Evolutionary conservation across 2,888 invertebrate genomes (phyloP).

Genomic region (Poecilus cupreus): DNA sequence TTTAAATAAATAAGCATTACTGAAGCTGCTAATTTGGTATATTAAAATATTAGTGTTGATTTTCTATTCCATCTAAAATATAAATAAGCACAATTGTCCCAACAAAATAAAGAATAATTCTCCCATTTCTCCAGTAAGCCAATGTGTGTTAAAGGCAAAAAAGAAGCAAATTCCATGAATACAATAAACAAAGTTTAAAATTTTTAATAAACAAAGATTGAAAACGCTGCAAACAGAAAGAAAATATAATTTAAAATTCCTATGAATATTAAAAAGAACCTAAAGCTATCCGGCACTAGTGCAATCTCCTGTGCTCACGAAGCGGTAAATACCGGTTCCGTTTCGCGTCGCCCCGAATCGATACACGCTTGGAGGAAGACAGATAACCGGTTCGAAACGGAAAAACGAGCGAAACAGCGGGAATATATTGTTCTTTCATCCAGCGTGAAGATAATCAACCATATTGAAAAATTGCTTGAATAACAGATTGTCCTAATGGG

Average conservation of each 20-base stretch:
- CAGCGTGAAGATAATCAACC: slow-evolving; percentile 21
- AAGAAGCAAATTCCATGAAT: not conserved
- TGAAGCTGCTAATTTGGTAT: no score
- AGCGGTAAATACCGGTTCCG: slow-evolving; percentile 50
- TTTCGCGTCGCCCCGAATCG: slow-evolving; percentile 40
- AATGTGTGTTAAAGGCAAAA: no score
- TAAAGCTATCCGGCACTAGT: not conserved
- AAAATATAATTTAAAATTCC: slow-evolving; percentile 15
- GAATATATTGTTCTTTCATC: slow-evolving; percentile 43
- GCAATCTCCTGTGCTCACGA: slow-evolving; percentile 42
- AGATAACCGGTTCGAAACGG: slow-evolving; percentile 32
- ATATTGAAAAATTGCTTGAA: slow-evolving; percentile 42
- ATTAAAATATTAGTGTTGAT: no score
- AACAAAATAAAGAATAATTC: no score
- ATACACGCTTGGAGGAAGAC: slow-evolving; percentile 46
- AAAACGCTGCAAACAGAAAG: not conserved
- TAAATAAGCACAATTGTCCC: no score
- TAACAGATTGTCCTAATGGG: slow-evolving; percentile 24
- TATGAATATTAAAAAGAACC: slow-evolving; percentile 27
- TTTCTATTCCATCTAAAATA: no score
- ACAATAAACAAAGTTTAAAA: not conserved
- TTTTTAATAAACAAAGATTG: not conserved
- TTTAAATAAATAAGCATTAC: no score
- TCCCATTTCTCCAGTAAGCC: no score
- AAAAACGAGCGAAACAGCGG: not conserved